Evolutionary conservation across 2,113 vertebrate genomes (phyloP).

Genomic region (Daboia siamensis): DNA sequence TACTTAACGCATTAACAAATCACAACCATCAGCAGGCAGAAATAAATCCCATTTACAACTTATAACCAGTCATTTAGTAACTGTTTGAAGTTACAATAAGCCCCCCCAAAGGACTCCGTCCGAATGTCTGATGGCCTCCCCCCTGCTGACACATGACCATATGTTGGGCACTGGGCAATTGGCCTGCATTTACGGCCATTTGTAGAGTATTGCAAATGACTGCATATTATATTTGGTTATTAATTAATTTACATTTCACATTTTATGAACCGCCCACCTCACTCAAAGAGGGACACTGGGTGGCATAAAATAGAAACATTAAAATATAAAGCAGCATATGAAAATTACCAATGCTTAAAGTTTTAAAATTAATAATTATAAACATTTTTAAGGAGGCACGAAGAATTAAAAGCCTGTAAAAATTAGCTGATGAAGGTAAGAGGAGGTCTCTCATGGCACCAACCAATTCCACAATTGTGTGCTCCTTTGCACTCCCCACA

Average conservation of each 20-base stretch:
- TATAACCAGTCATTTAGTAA: neutral
- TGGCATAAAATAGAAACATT: neutral
- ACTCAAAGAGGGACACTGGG: neutral
- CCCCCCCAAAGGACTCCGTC: neutral
- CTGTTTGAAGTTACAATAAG: neutral
- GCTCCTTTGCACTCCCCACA: neutral
- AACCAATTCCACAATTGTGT: neutral
- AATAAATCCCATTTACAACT: neutral
- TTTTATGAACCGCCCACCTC: neutral
- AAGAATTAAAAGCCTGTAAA: neutral
- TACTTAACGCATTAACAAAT: neutral
- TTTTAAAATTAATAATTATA: neutral
- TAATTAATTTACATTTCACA: neutral
- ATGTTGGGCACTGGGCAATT: neutral
- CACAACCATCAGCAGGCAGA: neutral
- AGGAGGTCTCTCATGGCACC: neutral
- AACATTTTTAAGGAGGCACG: neutral
- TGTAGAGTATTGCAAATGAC: neutral
- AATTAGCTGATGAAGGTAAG: neutral
- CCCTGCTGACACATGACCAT: neutral
- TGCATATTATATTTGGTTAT: neutral
- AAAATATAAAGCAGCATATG: neutral
- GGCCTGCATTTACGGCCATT: too few relatives aligned
- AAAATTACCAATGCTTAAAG: neutral
- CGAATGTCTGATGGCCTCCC: neutral